Percentiles rank a stretch among this genome's conserved stretches.
phyloP scores from a whole-genome alignment of 2,888 invertebrate genomes.

The Drosophila longiperda region DNA sequence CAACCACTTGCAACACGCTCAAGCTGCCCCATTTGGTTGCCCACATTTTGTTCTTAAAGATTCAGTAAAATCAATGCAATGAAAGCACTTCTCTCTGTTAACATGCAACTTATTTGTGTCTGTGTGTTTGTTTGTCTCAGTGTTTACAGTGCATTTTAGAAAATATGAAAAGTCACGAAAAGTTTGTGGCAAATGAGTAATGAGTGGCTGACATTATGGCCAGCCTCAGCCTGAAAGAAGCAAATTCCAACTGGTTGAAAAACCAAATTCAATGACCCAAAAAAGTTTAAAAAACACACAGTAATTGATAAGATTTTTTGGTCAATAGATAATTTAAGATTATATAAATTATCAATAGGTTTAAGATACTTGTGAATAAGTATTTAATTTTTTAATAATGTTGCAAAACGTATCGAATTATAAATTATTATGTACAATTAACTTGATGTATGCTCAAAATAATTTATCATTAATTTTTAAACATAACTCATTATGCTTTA shows the following conservation, averaged over 20 bases:
- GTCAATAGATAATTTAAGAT: background rate
- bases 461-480: background rate
- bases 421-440: background rate
- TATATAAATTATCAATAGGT: background rate
- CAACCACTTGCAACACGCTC: background rate
- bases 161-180: slow-evolving; percentile 78
- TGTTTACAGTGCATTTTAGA: slow-evolving; percentile 58
- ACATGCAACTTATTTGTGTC: slow-evolving; percentile 2
- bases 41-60: slow-evolving; percentile 68
- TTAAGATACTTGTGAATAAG: background rate
- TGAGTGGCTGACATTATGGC: slow-evolving; percentile 71
- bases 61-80: slow-evolving; percentile 70
- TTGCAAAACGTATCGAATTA: background rate
- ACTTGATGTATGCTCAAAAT: background rate
- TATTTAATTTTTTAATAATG: background rate
- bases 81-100: slow-evolving; percentile 15
- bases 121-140: slow-evolving; percentile 10
- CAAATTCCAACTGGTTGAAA: slow-evolving; percentile 18
- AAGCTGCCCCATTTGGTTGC: slow-evolving; percentile 28
- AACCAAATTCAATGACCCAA: slow-evolving; percentile 29
- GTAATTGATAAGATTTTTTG: background rate
- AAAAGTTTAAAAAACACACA: slow-evolving; percentile 10
- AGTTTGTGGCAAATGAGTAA: slow-evolving; percentile 77
- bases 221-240: slow-evolving; percentile 20
- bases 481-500: background rate